These are phyloP conservation scores for Euleptes europaea DNA, from an alignment of 2,113 vertebrate species.

Conservation along the genomic window DNA sequence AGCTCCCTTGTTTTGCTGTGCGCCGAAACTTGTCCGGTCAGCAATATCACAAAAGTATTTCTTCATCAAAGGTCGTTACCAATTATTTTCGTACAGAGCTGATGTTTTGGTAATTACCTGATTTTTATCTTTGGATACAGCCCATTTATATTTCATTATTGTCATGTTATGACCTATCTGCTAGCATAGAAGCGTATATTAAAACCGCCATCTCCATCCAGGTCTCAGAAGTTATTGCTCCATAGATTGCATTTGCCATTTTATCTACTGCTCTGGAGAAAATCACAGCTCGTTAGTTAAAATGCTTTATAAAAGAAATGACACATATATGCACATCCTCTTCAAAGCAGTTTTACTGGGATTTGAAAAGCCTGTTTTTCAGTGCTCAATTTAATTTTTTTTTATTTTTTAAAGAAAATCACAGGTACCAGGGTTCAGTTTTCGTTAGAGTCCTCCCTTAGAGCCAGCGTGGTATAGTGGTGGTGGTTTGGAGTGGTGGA, in stretches of 20 bases:
- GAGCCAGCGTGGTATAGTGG: no score
- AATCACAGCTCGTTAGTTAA: constrained; percentile 42
- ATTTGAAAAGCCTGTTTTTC: neutral
- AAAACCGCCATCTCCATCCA: constrained; percentile 40
- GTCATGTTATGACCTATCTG: constrained; percentile 50
- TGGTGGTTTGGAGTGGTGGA: no score
- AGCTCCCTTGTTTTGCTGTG: constrained; percentile 11
- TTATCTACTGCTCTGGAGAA: constrained; percentile 59
- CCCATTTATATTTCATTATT: constrained; percentile 61
- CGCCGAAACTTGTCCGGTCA: constrained; percentile 44
- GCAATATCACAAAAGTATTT: constrained; percentile 52
- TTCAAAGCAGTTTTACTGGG: neutral
- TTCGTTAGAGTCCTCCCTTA: neutral
- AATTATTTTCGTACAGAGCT: constrained; percentile 63
- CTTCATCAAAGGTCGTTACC: constrained; percentile 65
- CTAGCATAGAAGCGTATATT: constrained; percentile 45
- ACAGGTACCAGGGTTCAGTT: neutral
- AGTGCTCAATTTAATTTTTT: neutral
- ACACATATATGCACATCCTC: neutral
- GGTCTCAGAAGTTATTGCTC: constrained; percentile 36
- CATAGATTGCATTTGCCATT: constrained; percentile 53
- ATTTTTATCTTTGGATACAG: constrained; percentile 61
- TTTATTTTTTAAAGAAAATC: neutral
- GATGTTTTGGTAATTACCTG: constrained; percentile 51
- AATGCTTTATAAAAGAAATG: constrained; percentile 30